Evolutionary conservation across 2,888 invertebrate genomes (phyloP).

Genomic region (Spilosoma lubricipeda): DNA sequence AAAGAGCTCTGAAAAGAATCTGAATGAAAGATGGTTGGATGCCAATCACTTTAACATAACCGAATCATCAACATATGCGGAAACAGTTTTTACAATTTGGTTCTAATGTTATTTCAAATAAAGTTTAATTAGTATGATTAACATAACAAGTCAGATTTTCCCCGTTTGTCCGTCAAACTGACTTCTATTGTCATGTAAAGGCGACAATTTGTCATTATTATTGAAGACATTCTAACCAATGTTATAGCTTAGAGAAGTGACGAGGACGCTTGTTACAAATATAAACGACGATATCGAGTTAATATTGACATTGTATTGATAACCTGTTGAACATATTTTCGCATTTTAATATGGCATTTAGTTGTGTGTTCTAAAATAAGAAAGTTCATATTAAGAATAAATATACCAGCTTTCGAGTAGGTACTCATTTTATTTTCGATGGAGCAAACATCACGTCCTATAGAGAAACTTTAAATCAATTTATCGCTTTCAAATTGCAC

Average conservation of each 20-base stretch:
- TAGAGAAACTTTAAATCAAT: background rate
- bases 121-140: conserved; percentile 63
- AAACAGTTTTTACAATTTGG: conserved; percentile 50
- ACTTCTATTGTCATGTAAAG: conserved; percentile 74
- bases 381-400: background rate
- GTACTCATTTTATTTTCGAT: background rate
- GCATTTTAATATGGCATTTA: background rate
- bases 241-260: conserved; percentile 51
- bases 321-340: background rate
- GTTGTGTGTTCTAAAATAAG: background rate
- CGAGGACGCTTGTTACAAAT: conserved; percentile 42
- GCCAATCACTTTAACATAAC: conserved; percentile 21
- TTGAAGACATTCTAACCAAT: conserved; percentile 60
- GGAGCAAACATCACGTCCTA: background rate
- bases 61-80: conserved; percentile 40
- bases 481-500: background rate
- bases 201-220: conserved; percentile 69
- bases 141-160: conserved; percentile 68
- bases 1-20: too few species aligned
- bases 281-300: conserved; percentile 35
- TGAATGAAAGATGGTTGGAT: background rate
- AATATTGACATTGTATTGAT: conserved; percentile 23
- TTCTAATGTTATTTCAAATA: conserved; percentile 55
- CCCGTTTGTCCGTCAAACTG: conserved; percentile 65
- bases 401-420: background rate